These are phyloP conservation scores for Mesembrinibis cayennensis DNA, from an alignment of 2,113 vertebrate genomes.

Conservation along the genomic window DNA sequence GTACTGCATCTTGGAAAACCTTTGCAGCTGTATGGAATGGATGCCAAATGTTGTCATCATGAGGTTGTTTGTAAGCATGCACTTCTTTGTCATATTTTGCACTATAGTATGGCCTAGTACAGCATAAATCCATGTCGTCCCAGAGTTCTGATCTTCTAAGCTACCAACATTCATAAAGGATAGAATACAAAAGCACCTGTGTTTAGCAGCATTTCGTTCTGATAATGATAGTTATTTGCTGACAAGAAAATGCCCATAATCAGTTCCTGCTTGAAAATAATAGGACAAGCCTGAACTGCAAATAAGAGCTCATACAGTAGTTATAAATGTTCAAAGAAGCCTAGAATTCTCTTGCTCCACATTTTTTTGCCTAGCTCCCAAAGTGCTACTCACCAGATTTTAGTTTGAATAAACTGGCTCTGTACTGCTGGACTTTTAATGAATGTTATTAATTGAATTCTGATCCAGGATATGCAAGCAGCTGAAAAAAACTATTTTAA, in stretches of 20 bases:
- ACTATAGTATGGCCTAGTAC: neutral
- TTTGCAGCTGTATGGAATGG: neutral
- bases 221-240: slow-evolving; percentile 8
- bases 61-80: neutral
- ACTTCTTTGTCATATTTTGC: neutral
- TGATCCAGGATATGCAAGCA: neutral
- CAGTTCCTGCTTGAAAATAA: neutral
- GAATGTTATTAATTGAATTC: neutral
- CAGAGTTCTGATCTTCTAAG: neutral
- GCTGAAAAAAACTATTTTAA: neutral
- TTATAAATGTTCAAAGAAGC: neutral
- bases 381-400: neutral
- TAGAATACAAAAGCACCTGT: neutral
- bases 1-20: neutral
- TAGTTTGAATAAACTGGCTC: neutral
- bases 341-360: neutral
- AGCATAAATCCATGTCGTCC: neutral
- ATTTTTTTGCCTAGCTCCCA: neutral
- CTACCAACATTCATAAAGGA: neutral
- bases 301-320: neutral
- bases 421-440: neutral
- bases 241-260: neutral
- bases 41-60: neutral
- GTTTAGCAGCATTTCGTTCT: neutral
- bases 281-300: neutral